Evolutionary conservation across 2,797 vertebrate species (phyloP).

Genomic region (Lepilemur ruficaudatus): DNA sequence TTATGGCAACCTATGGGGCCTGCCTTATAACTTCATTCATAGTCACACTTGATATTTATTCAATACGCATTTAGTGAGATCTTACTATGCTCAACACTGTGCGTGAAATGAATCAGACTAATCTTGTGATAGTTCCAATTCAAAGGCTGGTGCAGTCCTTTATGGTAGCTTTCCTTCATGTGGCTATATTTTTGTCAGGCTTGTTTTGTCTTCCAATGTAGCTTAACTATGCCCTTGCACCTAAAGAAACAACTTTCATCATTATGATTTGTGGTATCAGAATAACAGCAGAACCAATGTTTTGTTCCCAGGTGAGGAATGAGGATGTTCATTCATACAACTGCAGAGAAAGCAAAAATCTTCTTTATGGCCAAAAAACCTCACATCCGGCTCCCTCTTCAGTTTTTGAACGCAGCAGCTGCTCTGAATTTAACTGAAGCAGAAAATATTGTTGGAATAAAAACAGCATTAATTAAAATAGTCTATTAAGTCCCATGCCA

Average conservation of each 20-base stretch:
- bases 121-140: not conserved
- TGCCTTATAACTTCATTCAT: not conserved
- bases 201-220: constrained; percentile 15
- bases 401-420: constrained; percentile 3
- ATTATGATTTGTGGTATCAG: not conserved
- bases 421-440: constrained; percentile 35
- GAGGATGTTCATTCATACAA: not conserved
- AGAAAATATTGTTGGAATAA: constrained; percentile 25
- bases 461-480: constrained; percentile 53
- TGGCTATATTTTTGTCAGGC: not conserved
- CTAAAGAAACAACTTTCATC: constrained; percentile 19
- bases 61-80: not conserved
- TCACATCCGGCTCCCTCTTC: not conserved
- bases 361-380: not conserved
- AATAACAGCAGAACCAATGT: not conserved
- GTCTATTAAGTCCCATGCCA: not conserved
- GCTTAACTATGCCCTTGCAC: constrained; percentile 29
- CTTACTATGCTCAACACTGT: not conserved
- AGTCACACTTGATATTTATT: not conserved
- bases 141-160: not conserved
- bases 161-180: not conserved
- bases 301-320: constrained; percentile 2
- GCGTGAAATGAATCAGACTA: not conserved
- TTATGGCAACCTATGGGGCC: not conserved
- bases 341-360: not conserved